phyloP scores from a whole-genome alignment of 37 sponge, comb jelly and placozoan species.

The Oscarella lobularis region DNA sequence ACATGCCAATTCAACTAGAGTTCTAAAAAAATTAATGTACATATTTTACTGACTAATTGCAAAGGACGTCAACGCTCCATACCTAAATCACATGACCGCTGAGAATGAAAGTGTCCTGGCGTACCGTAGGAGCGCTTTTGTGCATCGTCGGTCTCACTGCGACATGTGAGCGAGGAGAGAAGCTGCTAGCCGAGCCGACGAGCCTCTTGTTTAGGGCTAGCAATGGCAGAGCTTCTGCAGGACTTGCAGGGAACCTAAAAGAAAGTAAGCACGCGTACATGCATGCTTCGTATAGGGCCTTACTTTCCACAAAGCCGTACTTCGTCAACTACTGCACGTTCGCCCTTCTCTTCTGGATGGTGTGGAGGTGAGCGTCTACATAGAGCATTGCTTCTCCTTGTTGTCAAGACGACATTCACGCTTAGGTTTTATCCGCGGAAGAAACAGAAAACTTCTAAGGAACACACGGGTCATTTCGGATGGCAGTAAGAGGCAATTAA shows the following conservation, averaged over 20 bases:
- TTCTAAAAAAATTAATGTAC: too few relatives aligned
- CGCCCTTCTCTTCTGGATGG: not conserved
- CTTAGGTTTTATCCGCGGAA: too few relatives aligned
- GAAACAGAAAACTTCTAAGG: too few relatives aligned
- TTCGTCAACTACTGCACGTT: not conserved
- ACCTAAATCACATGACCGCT: too few relatives aligned
- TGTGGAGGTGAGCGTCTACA: not conserved
- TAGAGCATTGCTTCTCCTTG: too few relatives aligned
- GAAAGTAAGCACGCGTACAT: too few relatives aligned
- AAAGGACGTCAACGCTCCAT: too few relatives aligned
- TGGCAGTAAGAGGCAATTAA: not conserved
- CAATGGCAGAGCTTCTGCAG: slow-evolving; percentile 48
- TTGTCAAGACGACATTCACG: not conserved
- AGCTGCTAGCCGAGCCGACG: too few relatives aligned
- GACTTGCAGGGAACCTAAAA: slow-evolving; percentile 10
- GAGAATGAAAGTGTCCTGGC: not conserved
- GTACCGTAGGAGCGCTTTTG: slow-evolving; percentile 13
- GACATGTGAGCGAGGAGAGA: slow-evolving; percentile 20
- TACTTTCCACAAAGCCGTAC: not conserved
- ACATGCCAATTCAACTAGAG: too few relatives aligned
- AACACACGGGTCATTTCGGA: too few relatives aligned
- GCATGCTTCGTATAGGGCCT: not conserved
- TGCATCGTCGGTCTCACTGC: slow-evolving; percentile 20
- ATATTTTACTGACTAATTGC: too few relatives aligned
- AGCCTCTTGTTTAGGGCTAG: slow-evolving; percentile 39